A percentile compares a stretch with the other conserved stretches of the same genome.
phyloP scores from a whole-genome alignment of 2,888 invertebrate genomes.

The Mythimna lalbum region DNA sequence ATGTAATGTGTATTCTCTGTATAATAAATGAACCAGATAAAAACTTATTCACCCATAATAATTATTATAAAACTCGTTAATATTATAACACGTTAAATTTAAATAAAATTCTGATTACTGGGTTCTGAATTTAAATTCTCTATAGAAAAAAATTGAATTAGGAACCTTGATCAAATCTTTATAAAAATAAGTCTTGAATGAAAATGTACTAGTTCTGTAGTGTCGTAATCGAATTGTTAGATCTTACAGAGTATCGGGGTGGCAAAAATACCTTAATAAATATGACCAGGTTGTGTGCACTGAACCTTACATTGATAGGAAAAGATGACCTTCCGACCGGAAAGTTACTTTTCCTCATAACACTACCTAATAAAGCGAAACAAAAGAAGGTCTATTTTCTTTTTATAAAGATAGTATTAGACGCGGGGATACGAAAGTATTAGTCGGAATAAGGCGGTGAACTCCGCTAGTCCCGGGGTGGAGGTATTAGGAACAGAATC shows the following conservation, averaged over 20 bases:
- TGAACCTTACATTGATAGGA: slow-evolving; percentile 72
- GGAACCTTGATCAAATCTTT: no score
- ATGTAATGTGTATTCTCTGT: not conserved
- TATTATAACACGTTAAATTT: no score
- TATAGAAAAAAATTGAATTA: no score
- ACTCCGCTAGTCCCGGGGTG: slow-evolving; percentile 14
- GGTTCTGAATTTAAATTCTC: no score
- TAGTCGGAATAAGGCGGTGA: slow-evolving; percentile 50
- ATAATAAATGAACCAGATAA: no score
- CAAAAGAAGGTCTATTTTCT: slow-evolving; percentile 71
- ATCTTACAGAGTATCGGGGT: slow-evolving; percentile 12
- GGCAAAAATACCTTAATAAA: slow-evolving; percentile 48
- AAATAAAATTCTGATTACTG: no score
- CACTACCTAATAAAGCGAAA: slow-evolving; percentile 77
- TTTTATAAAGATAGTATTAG: slow-evolving; percentile 55
- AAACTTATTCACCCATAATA: no score
- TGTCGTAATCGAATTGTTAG: not conserved
- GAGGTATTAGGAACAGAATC: slow-evolving; percentile 44
- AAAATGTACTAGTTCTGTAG: not conserved
- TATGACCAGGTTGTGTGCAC: slow-evolving; percentile 61
- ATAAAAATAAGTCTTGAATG: slow-evolving; percentile 5
- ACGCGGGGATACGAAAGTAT: slow-evolving; percentile 44
- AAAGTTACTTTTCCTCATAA: slow-evolving; percentile 77
- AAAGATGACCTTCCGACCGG: slow-evolving; percentile 73
- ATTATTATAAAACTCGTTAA: no score